Conservation (phyloP, 2,888 invertebrate species). For the Spialia ferax region DNA sequence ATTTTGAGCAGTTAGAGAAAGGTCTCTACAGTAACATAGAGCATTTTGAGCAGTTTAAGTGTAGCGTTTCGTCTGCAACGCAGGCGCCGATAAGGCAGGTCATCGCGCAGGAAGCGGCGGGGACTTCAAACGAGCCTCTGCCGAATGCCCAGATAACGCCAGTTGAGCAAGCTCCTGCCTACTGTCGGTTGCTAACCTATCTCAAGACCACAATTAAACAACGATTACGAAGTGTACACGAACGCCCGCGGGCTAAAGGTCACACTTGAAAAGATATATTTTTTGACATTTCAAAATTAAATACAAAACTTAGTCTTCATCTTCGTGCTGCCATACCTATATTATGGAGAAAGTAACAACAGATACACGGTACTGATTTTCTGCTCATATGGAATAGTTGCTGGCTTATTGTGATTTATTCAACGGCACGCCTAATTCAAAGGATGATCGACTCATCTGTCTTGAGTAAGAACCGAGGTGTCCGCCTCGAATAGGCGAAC, state of each 20-base stretch:
- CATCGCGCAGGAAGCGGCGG: slow-evolving; percentile 80
- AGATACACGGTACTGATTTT: too few species aligned
- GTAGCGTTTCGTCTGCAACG: slow-evolving; percentile 38
- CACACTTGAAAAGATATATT: slow-evolving; percentile 33
- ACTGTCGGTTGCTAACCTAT: slow-evolving; percentile 61
- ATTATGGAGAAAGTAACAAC: too few species aligned
- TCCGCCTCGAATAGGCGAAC: slow-evolving; percentile 10
- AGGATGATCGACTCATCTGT: slow-evolving; percentile 13
- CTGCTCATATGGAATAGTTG: too few species aligned
- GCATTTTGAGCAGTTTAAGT: background rate
- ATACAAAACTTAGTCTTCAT: too few species aligned
- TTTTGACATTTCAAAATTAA: slow-evolving; percentile 38
- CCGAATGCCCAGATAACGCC: slow-evolving; percentile 64
- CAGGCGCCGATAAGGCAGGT: slow-evolving; percentile 58
- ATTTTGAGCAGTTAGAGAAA: too few species aligned
- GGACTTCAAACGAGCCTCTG: slow-evolving; percentile 67
- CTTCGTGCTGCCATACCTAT: too few species aligned
- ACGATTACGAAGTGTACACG: slow-evolving; percentile 36
- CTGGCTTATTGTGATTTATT: background rate
- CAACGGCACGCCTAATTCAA: background rate
- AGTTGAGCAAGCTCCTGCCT: slow-evolving; percentile 65
- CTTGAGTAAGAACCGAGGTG: slow-evolving; percentile 2
- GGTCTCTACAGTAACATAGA: too few species aligned
- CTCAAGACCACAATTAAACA: slow-evolving; percentile 53
- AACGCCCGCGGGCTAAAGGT: slow-evolving; percentile 38